Base-by-base conservation (phyloP, 64 coral and sea anemone genomes). In the Pocillopora verrucosa region DNA sequence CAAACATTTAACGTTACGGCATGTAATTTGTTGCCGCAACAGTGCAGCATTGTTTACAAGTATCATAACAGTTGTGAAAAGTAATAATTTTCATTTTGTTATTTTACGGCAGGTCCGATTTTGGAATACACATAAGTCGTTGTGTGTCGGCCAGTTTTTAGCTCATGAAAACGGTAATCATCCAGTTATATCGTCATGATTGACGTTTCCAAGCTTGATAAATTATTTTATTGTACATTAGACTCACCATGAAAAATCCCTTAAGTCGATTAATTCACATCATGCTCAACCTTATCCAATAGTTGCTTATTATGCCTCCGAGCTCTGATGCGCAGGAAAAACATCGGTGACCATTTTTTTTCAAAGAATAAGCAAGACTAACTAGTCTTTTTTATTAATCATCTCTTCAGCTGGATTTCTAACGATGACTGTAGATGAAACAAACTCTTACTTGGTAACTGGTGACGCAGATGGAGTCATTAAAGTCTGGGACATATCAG, bases 401-500 rank as follows among this genome's bases (percentile, higher is more conserved):
- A 24, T 73, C 26, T 45, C 13, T 87, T 24, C 20, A 98, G 96
- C 96, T 59, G 96, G 93, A 13, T 95, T 94, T 63, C 78, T 98
- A 37, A 95, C 93, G 61, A 95, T 98, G 93, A 84, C 89, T 14
- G 87, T 93, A 17, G 96, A 98, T 79, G 59, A 95, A 9, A 88
- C 70, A 60, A 95, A 95, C 65, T 82, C 91, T 10, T 95, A 95
- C 45, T 75, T 98, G 14, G 96, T 94, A 35, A 98, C 96, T 22
- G 96, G 93, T 13, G 96, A 98, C 91, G 90, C 93, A 19, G 93
- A 98, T 36, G 96, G 96, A 13, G 67, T 91, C 2, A 59, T 98
- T 3, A 98, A 98, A 58, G 96, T 98, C 19, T 98, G 96, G 96
- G 83, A 95, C 65, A 95, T 98, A 34, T 19, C 88, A 0, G 93